phyloP scores from a whole-genome alignment of 1,140 invertebrate species.

The Rhyacophila brunnea region DNA sequence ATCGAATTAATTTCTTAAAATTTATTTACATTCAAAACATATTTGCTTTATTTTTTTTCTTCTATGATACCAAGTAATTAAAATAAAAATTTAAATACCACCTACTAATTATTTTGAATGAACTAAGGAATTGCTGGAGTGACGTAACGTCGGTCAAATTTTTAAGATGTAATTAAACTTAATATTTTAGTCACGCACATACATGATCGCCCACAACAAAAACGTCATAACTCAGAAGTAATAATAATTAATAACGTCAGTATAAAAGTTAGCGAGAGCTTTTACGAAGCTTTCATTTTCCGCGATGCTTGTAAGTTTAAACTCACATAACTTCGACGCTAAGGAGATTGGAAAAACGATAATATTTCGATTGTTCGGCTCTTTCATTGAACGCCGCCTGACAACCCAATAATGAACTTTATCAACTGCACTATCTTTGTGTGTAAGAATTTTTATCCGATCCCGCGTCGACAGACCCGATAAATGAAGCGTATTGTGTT shows the following conservation, averaged over 20 bases:
- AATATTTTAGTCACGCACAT: neutral
- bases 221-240: conserved; percentile 18
- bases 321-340: conserved; percentile 20
- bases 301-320: conserved; percentile 10
- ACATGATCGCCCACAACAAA: conserved; percentile 20
- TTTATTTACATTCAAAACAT: too few relatives aligned
- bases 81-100: too few relatives aligned
- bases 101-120: too few relatives aligned
- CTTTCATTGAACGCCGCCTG: conserved; percentile 9
- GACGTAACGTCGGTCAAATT: too few relatives aligned
- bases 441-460: too few relatives aligned
- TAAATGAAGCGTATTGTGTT: too few relatives aligned
- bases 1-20: too few relatives aligned
- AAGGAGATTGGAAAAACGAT: conserved; percentile 27
- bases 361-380: conserved; percentile 20
- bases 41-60: too few relatives aligned
- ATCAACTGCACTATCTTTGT: conserved; percentile 9
- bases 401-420: conserved; percentile 28
- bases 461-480: too few relatives aligned
- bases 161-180: too few relatives aligned
- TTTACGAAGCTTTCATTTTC: conserved; percentile 15
- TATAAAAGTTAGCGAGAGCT: conserved; percentile 7
- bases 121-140: too few relatives aligned
- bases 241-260: conserved; percentile 15
- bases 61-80: too few relatives aligned